Evolutionary conservation across 2,113 vertebrate genomes (phyloP), one percentile per base, ranked within the genome.

Genomic region (Oncorhynchus keta): DNA sequence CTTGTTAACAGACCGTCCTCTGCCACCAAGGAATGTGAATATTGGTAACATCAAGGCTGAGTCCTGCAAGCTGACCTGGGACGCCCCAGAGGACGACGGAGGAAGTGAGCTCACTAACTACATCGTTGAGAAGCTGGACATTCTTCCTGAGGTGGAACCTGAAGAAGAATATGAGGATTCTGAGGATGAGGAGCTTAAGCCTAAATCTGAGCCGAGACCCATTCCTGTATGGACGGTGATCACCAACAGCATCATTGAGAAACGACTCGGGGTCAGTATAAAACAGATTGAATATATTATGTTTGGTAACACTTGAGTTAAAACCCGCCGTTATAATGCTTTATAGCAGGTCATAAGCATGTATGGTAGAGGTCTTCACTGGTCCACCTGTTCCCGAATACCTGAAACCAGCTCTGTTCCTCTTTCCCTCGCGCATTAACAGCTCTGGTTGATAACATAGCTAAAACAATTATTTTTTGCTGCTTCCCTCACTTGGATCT

Each of bases 101-200:
- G 98, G 98, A 89, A 98, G 96, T 89, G 96, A 97, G 85, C 94
- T 99, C 80, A 96, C 97, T 12, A 98, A 99, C 88, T 99, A 99
- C 79, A 92, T 99, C 74, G 89, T 99, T 82, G 97, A 99, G 85
- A 97, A 93, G 87, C 96, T 93, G 65, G 94, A 97, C 3, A 73
- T 90, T 32, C 11, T 73, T 26, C 79, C 76, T 68, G 89, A 86
- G 8, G 51, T 5, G 5, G 51, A 55, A 18, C 51, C 14, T 55
- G 51, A 55, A 55, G 51, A 55, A 5, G 89, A 89, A 26, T 89
- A 92, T 26, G 89, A 84, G 48, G 70, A 88, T 77, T 87, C 90
- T 65, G 77, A 80, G 16, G 81, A 80, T 16, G 49, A 83, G 51
- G 96, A 97, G 70, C 89, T 93, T 13, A 95, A 97, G 74, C 51